Evolutionary conservation across 2,113 vertebrate genomes (phyloP).

Genomic region (Balaeniceps rex): DNA sequence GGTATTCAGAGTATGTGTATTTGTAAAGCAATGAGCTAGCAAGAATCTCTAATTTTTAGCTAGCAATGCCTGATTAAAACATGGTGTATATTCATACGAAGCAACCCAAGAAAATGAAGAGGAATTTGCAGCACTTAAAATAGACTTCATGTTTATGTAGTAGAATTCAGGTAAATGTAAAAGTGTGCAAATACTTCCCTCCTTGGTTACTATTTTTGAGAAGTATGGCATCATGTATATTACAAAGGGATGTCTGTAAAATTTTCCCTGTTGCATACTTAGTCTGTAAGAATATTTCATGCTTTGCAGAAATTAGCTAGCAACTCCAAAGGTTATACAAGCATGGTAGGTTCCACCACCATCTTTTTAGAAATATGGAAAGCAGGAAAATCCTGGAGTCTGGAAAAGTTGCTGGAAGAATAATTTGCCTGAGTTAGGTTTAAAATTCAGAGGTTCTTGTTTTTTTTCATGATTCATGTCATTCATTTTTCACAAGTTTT

Average conservation of each 20-base stretch:
- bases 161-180: background rate
- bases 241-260: background rate
- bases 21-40: background rate
- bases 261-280: background rate
- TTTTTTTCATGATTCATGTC: background rate
- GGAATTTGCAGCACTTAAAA: background rate
- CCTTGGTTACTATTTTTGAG: background rate
- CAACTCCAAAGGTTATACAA: background rate
- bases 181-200: background rate
- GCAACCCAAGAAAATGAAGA: background rate
- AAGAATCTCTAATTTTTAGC: background rate
- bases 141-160: rapidly evolving
- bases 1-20: background rate
- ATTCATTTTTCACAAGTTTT: background rate
- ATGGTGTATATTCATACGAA: background rate
- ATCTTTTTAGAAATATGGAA: background rate
- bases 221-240: background rate
- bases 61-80: background rate
- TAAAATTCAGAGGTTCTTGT: background rate
- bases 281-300: background rate
- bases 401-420: background rate
- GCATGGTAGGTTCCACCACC: rapidly evolving
- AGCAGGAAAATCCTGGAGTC: background rate
- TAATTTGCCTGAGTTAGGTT: background rate
- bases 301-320: background rate